phyloP scores from a whole-genome alignment of 2,888 invertebrate genomes.

The Eutolmus rufibarbis region DNA sequence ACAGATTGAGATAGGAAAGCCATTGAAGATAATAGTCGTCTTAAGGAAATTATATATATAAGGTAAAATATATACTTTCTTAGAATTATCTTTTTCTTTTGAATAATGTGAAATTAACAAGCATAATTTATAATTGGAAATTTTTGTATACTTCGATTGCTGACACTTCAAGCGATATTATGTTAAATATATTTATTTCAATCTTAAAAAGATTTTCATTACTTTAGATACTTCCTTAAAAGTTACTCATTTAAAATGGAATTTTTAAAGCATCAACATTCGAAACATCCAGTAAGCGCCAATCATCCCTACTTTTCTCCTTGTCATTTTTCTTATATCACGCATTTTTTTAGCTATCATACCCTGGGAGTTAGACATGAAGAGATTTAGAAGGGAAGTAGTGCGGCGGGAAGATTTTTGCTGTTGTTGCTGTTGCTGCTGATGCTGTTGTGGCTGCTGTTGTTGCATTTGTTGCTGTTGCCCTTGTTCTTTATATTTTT shows the following conservation, averaged over 20 bases:
- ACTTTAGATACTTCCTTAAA: not conserved
- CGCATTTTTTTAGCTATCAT: conserved; percentile 58
- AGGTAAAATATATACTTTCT: not conserved
- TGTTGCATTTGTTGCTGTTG: conserved; percentile 51
- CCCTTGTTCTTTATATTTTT: conserved; percentile 43
- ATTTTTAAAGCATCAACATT: not conserved
- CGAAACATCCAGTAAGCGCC: not conserved
- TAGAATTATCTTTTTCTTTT: not conserved
- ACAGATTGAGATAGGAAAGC: not conserved
- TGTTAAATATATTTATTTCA: not conserved
- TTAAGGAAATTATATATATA: not conserved
- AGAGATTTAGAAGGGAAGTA: conserved; percentile 92
- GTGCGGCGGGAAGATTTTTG: conserved; percentile 86
- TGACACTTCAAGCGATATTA: not conserved
- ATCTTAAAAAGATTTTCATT: not conserved
- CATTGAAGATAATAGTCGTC: not conserved
- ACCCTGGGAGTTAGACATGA: conserved; percentile 95
- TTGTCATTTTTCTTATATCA: conserved; percentile 1
- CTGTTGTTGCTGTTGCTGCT: conserved; percentile 55
- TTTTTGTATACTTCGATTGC: not conserved
- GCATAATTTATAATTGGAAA: not conserved
- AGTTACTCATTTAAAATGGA: not conserved
- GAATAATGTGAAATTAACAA: not conserved
- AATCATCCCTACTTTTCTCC: conserved; percentile 30
- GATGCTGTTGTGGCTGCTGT: conserved; percentile 53